Base-by-base conservation (phyloP, 1,140 invertebrate species). In the Capitella teleta region DNA sequence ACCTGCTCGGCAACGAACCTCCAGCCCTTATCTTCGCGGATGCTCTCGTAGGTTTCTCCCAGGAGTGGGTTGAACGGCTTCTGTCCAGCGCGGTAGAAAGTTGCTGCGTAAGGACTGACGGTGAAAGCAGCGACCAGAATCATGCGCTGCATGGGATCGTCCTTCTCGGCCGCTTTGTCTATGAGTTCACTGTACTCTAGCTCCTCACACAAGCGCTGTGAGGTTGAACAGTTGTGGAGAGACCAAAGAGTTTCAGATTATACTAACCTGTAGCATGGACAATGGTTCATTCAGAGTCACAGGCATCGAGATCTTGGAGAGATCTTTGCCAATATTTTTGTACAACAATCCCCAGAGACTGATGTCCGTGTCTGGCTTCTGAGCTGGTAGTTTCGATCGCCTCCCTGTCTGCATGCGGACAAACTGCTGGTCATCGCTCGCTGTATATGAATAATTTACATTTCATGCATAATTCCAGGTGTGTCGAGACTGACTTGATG, bases 221-320 rank as follows among this genome's bases (percentile, higher is more conserved):
- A 26, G 4, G 28, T 12, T n/a, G 10, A 10, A 41, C 38, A 44
- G n/a, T n/a, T n/a, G n/a, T n/a, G n/a, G n/a, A n/a, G n/a, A n/a
- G n/a, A n/a, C n/a, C n/a, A n/a, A n/a, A 37, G 36, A 6, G 16
- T 37, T 6, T 5, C 21, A 18, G 21, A 32, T 16, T 21, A 5
- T 18, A 41, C 28, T 34, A 14, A 53, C 52, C 52, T 84, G 96
- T 52, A 98, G 76, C 85, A 98, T 95, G 14, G 93, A 97, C 41
- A 99, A 74, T 2, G 96, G 96, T 75, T 99, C 96, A 61, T 88
- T 98, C 74, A 99, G 76, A 0, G 82, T 74, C 66, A 84, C 83
- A 30, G 96, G 96, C 84, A 99, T 98, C 1, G 96, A 95, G 61
- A 99, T 99, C 78, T 98, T 98, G 5, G 92, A 91, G 18, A 99